phyloP scores from a whole-genome alignment of 1,140 invertebrate genomes.

The Argopecten irradians region DNA sequence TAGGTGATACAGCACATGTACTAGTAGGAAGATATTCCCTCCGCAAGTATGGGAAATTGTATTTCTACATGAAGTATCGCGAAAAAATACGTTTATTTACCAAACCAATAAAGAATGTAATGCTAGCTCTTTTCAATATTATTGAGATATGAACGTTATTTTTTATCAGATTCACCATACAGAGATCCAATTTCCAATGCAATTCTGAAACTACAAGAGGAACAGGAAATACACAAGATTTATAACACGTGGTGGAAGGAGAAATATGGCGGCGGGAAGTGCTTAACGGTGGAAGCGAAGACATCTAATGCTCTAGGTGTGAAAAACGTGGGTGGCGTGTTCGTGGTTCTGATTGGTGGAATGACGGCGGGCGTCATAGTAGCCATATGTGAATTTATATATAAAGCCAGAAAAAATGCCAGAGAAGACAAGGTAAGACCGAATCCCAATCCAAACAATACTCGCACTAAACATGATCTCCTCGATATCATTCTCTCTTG shows the following conservation, averaged over 20 bases:
- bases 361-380: slow-evolving; percentile 92
- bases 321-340: slow-evolving; percentile 96
- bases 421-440: slow-evolving; percentile 85
- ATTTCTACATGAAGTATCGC: too few species aligned
- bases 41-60: too few species aligned
- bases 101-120: too few species aligned
- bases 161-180: slow-evolving; percentile 70
- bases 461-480: too few species aligned
- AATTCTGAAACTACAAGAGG: slow-evolving; percentile 93
- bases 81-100: too few species aligned
- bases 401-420: slow-evolving; percentile 95
- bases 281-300: slow-evolving; percentile 87
- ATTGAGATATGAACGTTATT: too few species aligned
- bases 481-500: not conserved
- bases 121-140: too few species aligned
- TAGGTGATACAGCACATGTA: too few species aligned
- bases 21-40: too few species aligned
- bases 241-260: slow-evolving; percentile 99
- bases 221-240: slow-evolving; percentile 91
- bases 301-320: slow-evolving; percentile 95
- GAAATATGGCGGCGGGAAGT: slow-evolving; percentile 88
- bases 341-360: slow-evolving; percentile 95
- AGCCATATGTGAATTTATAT: slow-evolving; percentile 96
- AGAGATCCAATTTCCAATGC: slow-evolving; percentile 80
- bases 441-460: too few species aligned